Conservation (phyloP, 2,113 vertebrate genomes). For the Perognathus longimembris region DNA sequence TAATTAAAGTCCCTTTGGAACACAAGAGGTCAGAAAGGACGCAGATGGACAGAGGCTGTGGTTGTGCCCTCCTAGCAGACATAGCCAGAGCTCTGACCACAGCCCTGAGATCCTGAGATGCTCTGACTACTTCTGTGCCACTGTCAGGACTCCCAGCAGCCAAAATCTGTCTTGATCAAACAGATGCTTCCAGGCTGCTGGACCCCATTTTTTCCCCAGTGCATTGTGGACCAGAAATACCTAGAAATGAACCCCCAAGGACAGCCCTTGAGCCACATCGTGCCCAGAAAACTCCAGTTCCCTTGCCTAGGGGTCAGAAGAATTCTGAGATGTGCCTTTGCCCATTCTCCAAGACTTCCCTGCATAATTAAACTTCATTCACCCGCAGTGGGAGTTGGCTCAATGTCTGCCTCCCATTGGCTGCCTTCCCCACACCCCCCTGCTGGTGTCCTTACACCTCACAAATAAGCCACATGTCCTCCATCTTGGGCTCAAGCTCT, state of each 20-base stretch:
- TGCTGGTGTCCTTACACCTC: constrained; percentile 34
- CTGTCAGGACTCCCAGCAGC: neutral
- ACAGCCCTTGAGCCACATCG: neutral
- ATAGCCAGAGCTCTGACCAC: neutral
- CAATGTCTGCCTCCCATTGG: neutral
- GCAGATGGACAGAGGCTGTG: neutral
- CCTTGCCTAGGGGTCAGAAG: neutral
- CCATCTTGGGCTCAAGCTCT: constrained; percentile 1
- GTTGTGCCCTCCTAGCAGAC: neutral
- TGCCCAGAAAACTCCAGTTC: neutral
- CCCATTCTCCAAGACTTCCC: neutral
- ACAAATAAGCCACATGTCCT: neutral
- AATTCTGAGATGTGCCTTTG: neutral
- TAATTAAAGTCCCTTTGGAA: constrained; percentile 32
- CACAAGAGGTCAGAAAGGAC: neutral
- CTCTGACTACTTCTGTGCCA: neutral
- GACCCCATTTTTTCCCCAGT: neutral
- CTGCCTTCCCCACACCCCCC: neutral
- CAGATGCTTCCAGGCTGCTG: neutral
- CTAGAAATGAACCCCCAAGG: neutral
- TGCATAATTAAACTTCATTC: neutral
- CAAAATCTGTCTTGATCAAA: neutral
- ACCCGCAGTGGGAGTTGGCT: neutral
- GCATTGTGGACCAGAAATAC: neutral
- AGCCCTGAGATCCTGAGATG: neutral